phyloP scores from a whole-genome alignment of 2,113 vertebrate genomes.

The Lichenostomus cassidix region DNA sequence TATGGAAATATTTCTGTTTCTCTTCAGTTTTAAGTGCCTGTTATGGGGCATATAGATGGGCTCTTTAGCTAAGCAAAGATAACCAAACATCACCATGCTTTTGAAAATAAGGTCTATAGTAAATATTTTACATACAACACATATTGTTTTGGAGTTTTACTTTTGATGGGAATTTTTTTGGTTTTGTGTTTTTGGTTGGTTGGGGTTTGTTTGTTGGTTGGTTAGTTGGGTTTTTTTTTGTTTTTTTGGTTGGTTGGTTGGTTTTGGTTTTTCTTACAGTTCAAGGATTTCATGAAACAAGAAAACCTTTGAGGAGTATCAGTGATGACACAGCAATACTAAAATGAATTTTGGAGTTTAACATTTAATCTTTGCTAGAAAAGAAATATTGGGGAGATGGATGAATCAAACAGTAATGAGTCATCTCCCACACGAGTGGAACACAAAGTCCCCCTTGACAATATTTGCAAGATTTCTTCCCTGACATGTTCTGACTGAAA shows the following conservation, averaged over 20 bases:
- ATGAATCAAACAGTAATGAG: neutral
- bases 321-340: neutral
- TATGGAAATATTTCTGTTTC: neutral
- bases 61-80: neutral
- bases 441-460: neutral
- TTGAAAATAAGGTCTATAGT: neutral
- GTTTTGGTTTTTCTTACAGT: neutral
- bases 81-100: neutral
- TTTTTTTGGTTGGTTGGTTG: too few species aligned
- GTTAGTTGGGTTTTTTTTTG: neutral
- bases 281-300: neutral
- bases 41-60: neutral
- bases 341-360: neutral
- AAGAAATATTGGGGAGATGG: neutral
- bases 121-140: neutral
- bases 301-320: neutral
- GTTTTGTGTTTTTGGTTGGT: neutral
- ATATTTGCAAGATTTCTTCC: neutral
- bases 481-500: rapidly evolving
- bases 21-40: neutral
- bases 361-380: neutral
- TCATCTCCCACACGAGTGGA: neutral
- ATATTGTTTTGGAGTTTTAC: neutral
- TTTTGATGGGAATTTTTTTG: neutral
- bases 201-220: neutral